phyloP scores from a whole-genome alignment of 1,140 invertebrate species.

The Medauroidea extradentata region DNA sequence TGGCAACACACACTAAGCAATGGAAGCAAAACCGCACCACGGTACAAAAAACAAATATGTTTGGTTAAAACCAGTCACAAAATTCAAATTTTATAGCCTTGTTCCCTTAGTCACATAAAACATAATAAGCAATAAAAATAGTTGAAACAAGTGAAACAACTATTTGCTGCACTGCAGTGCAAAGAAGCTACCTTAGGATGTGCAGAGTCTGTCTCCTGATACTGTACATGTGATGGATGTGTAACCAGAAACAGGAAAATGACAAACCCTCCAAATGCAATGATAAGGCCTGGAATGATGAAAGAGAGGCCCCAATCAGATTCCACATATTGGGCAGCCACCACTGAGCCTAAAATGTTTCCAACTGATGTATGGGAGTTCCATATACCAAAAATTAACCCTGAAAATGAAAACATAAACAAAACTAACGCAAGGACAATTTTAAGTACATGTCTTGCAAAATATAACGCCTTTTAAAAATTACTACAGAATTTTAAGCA shows the following conservation, averaged over 20 bases:
- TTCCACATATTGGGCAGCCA: constrained; percentile 64
- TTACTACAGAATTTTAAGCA: too few species aligned
- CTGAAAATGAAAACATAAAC: constrained; percentile 47
- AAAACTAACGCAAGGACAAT: too few species aligned
- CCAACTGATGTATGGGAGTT: constrained; percentile 96
- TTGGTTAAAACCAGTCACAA: too few species aligned
- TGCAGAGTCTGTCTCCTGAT: constrained; percentile 42
- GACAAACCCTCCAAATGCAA: constrained; percentile 68
- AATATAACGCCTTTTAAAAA: too few species aligned
- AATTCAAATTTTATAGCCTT: too few species aligned
- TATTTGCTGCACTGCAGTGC: background rate
- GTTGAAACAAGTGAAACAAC: background rate
- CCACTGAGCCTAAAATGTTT: constrained; percentile 77
- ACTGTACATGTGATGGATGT: constrained; percentile 70
- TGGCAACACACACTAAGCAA: too few species aligned
- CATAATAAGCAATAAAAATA: background rate
- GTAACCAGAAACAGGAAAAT: constrained; percentile 84
- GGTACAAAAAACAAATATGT: too few species aligned
- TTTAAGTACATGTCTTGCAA: too few species aligned
- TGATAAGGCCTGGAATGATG: constrained; percentile 85
- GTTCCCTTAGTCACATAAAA: too few species aligned
- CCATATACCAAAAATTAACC: constrained; percentile 93
- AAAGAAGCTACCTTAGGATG: constrained; percentile 16
- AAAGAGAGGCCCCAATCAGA: constrained; percentile 88
- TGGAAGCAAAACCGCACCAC: too few species aligned